phyloP scores from a whole-genome alignment of 2,888 invertebrate genomes.

The Euzetes globulus region DNA sequence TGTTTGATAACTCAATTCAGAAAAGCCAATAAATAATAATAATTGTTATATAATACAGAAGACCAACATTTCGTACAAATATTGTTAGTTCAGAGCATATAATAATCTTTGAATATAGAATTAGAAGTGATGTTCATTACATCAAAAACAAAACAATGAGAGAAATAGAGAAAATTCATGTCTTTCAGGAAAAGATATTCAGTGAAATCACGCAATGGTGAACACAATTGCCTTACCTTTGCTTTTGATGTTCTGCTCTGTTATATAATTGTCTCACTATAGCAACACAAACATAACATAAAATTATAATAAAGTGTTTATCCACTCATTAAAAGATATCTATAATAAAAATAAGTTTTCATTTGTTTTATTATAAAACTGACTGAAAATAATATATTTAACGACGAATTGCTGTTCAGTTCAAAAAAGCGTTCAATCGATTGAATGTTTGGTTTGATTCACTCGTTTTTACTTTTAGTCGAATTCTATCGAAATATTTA shows the following conservation, averaged over 20 bases:
- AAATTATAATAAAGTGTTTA: slow-evolving; percentile 22
- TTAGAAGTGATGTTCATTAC: slow-evolving; percentile 3
- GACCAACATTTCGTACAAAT: neutral
- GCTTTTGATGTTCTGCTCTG: neutral
- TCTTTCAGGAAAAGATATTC: slow-evolving; percentile 13
- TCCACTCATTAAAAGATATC: slow-evolving; percentile 23
- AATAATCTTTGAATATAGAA: neutral
- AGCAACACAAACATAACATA: slow-evolving; percentile 30
- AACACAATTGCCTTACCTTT: slow-evolving; percentile 23
- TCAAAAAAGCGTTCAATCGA: neutral
- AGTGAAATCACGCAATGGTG: slow-evolving; percentile 24
- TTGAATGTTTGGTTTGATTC: neutral
- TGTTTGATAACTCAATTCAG: slow-evolving; percentile 16
- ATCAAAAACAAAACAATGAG: slow-evolving; percentile 25
- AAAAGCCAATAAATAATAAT: slow-evolving; percentile 14
- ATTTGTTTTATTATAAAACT: neutral
- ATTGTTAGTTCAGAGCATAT: slow-evolving; percentile 1
- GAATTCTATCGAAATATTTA: neutral
- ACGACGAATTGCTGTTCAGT: neutral
- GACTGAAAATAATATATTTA: neutral
- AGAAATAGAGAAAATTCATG: neutral
- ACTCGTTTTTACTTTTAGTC: neutral
- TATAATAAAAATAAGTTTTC: neutral
- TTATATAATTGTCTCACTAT: slow-evolving; percentile 6
- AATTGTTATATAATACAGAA: neutral